Conservation (phyloP, 30 jellyfish, hydroid and myxozoan species). For the Aurelia aurita region DNA sequence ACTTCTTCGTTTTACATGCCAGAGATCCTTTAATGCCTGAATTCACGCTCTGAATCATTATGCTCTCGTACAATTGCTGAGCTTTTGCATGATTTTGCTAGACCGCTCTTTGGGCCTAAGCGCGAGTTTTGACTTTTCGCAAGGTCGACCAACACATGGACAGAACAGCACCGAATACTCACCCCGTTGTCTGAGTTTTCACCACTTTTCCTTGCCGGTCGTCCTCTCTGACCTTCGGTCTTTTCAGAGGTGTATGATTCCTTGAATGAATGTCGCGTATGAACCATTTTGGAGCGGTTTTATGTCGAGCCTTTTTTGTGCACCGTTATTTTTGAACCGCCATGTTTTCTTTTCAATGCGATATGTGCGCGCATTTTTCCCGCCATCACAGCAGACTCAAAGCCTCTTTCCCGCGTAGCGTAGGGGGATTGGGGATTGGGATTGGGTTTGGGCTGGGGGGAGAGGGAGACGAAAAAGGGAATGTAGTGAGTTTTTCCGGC, state of each 20-base stretch:
- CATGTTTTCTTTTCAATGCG: slow-evolving; percentile 43
- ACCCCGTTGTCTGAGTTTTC: not conserved
- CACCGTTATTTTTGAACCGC: slow-evolving; percentile 22
- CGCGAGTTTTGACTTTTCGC: not conserved
- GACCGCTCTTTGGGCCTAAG: no score
- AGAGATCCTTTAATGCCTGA: no score
- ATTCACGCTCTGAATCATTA: no score
- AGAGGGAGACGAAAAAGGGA: no score
- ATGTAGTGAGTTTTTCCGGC: no score
- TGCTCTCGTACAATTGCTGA: no score
- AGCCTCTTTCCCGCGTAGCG: slow-evolving; percentile 7
- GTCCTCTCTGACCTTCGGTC: slow-evolving; percentile 1
- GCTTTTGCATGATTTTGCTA: no score
- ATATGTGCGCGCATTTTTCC: slow-evolving; percentile 70
- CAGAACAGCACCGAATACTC: not conserved
- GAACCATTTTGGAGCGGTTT: slow-evolving; percentile 32
- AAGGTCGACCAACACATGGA: slow-evolving; percentile 2
- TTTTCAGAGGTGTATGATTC: slow-evolving; percentile 12
- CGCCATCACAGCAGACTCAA: slow-evolving; percentile 32
- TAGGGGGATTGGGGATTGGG: no score
- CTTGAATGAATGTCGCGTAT: slow-evolving; percentile 57
- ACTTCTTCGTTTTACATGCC: no score
- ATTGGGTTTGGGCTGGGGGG: no score
- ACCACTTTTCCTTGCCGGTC: not conserved
- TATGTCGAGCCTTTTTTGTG: no score